phyloP scores from a whole-genome alignment of 2,797 vertebrate species.

The Furcifer pardalis region DNA sequence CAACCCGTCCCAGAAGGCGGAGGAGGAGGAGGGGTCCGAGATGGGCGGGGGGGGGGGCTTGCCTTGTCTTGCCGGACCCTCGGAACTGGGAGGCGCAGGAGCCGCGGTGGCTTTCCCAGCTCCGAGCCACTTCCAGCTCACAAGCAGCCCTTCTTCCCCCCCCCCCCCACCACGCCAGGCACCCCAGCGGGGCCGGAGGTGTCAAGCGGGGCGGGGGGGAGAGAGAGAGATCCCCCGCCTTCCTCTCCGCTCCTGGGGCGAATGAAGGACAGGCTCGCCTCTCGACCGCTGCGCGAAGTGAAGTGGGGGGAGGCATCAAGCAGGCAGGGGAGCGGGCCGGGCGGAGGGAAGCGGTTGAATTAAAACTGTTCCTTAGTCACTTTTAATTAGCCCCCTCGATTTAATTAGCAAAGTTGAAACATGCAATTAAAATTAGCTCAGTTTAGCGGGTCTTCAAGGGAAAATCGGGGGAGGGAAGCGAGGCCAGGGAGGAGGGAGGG shows the following conservation, averaged over 20 bases:
- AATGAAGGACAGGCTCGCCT: background rate
- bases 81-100: background rate
- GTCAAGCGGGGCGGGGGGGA: background rate
- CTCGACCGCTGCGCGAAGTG: background rate
- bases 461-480: slow-evolving; percentile 40
- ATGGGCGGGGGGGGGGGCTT: background rate
- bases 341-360: slow-evolving; percentile 81
- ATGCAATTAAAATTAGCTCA: slow-evolving; percentile 78
- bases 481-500: background rate
- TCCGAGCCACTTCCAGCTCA: too few relatives aligned
- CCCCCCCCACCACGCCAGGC: background rate
- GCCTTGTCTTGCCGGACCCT: background rate
- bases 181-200: background rate
- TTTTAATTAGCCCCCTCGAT: slow-evolving; percentile 88
- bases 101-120: background rate
- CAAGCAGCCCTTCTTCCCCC: background rate
- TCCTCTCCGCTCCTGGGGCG: background rate
- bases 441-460: slow-evolving; percentile 69
- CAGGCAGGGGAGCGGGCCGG: slow-evolving; percentile 35
- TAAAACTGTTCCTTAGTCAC: slow-evolving; percentile 87
- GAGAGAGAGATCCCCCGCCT: background rate
- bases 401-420: slow-evolving; percentile 87
- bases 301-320: background rate
- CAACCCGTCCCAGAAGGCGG: background rate
- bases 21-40: too few relatives aligned